Conservation (phyloP, 2,113 vertebrate genomes). For the Paralichthys olivaceus region DNA sequence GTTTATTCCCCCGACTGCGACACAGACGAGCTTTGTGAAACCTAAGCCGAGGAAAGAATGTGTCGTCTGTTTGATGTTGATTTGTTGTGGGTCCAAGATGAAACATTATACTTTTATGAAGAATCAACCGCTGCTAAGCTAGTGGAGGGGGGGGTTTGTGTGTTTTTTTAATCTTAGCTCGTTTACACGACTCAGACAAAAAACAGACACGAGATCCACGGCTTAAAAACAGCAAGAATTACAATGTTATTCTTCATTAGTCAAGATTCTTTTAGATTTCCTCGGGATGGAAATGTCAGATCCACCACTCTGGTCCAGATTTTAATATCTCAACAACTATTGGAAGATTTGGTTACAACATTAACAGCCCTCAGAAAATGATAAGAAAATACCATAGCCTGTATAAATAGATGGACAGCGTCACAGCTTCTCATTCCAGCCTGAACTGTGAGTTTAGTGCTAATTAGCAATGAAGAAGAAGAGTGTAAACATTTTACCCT, state of each 20-base stretch:
- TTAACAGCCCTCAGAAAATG: too few species aligned
- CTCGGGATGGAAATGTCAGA: too few species aligned
- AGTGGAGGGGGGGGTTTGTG: not conserved
- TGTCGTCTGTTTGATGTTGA: slow-evolving; percentile 48
- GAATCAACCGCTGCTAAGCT: slow-evolving; percentile 43
- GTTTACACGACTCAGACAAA: slow-evolving; percentile 3
- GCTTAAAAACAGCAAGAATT: not conserved
- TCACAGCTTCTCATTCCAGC: too few species aligned
- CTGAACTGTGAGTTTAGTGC: too few species aligned
- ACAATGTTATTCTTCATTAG: not conserved
- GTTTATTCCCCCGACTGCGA: slow-evolving; percentile 15
- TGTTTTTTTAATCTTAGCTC: not conserved
- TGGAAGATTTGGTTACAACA: too few species aligned
- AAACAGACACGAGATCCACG: not conserved
- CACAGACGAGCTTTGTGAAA: slow-evolving; percentile 35
- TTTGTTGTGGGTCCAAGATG: slow-evolving; percentile 46
- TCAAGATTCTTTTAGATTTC: too few species aligned
- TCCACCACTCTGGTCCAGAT: too few species aligned
- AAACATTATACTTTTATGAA: slow-evolving; percentile 53
- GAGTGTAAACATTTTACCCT: too few species aligned
- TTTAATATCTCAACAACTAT: not conserved
- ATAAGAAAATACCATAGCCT: too few species aligned
- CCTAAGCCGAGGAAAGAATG: slow-evolving; percentile 37
- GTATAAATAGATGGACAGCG: too few species aligned
- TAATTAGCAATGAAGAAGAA: too few species aligned